phyloP scores from a whole-genome alignment of 2,888 invertebrate species.

The Parnassius apollo region DNA sequence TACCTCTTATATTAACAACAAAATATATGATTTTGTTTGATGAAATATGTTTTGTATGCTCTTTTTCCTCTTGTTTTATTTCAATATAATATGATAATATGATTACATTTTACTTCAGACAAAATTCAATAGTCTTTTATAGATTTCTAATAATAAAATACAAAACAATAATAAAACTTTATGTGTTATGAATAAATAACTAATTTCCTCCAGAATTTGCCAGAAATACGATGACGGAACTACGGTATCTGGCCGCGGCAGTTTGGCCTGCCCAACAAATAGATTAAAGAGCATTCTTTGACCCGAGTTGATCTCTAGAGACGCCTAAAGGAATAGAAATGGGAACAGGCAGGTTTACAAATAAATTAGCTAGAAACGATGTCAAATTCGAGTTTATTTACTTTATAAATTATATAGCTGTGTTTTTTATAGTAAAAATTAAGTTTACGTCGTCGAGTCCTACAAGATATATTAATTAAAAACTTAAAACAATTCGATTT shows the following conservation, averaged over 20 bases:
- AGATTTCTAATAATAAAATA: no score
- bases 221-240: conserved; percentile 3
- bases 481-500: no score
- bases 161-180: no score
- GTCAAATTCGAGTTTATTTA: neutral
- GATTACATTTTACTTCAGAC: neutral
- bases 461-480: no score
- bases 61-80: neutral
- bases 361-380: conserved; percentile 4
- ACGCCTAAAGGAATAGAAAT: conserved; percentile 1
- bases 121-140: no score
- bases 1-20: no score
- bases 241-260: neutral
- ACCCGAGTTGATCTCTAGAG: conserved; percentile 9
- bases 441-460: neutral
- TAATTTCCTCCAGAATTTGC: neutral
- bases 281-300: conserved; percentile 2
- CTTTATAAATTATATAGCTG: neutral
- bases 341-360: neutral
- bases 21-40: no score
- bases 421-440: neutral
- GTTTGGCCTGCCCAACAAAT: conserved; percentile 2
- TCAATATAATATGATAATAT: neutral
- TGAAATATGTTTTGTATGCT: neutral
- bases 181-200: neutral